These are phyloP conservation scores for Machaerirhynchus nigripectus DNA, from an alignment of 2,113 vertebrate species.

Conservation along the genomic window DNA sequence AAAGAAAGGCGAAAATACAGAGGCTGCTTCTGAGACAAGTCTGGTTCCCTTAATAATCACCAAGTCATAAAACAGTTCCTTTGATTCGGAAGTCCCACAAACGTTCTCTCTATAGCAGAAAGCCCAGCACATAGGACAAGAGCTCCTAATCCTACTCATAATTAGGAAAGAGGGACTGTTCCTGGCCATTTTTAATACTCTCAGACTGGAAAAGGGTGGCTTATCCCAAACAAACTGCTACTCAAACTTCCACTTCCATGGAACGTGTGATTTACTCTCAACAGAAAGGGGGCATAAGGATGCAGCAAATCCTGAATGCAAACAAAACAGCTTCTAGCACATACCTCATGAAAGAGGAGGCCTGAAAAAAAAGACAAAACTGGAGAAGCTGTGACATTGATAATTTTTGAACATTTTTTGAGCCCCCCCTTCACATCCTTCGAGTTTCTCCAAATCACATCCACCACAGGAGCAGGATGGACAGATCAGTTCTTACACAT, in stretches of 20 bases:
- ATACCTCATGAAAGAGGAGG: not conserved
- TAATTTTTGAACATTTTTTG: not conserved
- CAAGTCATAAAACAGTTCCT: not conserved
- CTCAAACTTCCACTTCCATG: not conserved
- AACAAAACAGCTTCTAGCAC: not conserved
- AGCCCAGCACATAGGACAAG: not conserved
- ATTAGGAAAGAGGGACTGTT: not conserved
- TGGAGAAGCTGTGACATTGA: not conserved
- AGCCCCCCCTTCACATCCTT: not conserved
- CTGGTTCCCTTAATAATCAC: not conserved
- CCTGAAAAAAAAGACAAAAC: not conserved
- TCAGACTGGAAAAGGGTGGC: not conserved
- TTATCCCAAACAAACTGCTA: not conserved
- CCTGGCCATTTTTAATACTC: not conserved
- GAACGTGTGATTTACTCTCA: not conserved
- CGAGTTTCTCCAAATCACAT: rapidly evolving
- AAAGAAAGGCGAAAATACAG: not conserved
- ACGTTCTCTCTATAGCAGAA: slow-evolving; percentile 8
- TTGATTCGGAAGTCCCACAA: not conserved
- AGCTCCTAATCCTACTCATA: not conserved
- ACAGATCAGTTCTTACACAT: not conserved
- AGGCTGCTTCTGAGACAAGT: not conserved
- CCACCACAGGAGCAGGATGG: not conserved
- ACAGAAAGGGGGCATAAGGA: not conserved
- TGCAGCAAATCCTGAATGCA: not conserved